Evolutionary conservation across 2,888 invertebrate genomes (phyloP).

Genomic region (Desoria tigrina): DNA sequence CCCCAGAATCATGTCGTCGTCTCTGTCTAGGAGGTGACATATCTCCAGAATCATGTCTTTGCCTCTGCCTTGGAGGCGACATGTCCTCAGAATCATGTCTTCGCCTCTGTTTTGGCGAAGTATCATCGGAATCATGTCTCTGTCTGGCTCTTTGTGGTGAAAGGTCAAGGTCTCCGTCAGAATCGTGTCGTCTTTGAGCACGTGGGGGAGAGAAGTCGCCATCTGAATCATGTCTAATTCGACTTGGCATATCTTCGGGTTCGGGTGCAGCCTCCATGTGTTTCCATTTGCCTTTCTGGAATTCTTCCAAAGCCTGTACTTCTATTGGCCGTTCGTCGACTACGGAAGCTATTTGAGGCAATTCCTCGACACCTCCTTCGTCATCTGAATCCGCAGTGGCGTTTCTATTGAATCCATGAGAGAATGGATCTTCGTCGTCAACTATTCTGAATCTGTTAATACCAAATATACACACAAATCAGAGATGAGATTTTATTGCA

Average conservation of each 20-base stretch:
- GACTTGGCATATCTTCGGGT: constrained; percentile 5
- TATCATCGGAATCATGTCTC: constrained; percentile 50
- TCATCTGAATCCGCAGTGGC: constrained; percentile 49
- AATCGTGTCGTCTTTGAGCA: constrained; percentile 49
- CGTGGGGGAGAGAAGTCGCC: constrained; percentile 54
- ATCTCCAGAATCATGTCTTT: constrained; percentile 52
- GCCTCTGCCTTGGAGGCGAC: constrained; percentile 54
- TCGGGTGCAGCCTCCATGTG: constrained; percentile 15
- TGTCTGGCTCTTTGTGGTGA: constrained; percentile 24
- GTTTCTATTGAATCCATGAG: constrained; percentile 1
- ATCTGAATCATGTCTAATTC: constrained; percentile 53
- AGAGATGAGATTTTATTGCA: neutral
- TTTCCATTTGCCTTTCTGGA: constrained; percentile 51
- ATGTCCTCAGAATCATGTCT: constrained; percentile 40
- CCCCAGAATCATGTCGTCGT: constrained; percentile 21
- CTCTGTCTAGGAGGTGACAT: constrained; percentile 55
- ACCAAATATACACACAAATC: neutral
- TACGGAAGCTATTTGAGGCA: constrained; percentile 84
- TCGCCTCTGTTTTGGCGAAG: constrained; percentile 51
- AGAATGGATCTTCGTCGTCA: constrained; percentile 74
- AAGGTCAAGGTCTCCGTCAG: constrained; percentile 52
- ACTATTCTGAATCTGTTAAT: constrained; percentile 73
- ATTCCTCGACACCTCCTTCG: constrained; percentile 74
- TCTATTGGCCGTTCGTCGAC: constrained; percentile 78
- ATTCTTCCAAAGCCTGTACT: constrained; percentile 57